Percentiles rank a stretch among this genome's conserved stretches.
Evolutionary conservation across 2,888 invertebrate genomes (phyloP).

Genomic region (Heterodera filipjevi): DNA sequence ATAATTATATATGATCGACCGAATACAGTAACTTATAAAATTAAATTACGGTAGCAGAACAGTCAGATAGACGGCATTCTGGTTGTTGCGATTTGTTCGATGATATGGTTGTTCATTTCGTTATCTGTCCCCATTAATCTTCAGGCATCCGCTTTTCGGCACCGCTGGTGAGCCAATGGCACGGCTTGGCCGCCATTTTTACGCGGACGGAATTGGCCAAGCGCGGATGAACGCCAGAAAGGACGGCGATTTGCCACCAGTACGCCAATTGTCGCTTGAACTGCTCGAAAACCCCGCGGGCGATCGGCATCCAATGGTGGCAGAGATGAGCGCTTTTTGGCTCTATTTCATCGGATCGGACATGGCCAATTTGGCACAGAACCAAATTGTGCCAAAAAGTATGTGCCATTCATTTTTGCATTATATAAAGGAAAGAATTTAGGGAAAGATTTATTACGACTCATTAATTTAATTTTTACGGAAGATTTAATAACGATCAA

Average conservation of each 20-base stretch:
- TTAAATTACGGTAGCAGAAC: no score
- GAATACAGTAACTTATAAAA: no score
- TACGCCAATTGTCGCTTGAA: slow-evolving; percentile 43
- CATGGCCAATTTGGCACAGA: slow-evolving; percentile 70
- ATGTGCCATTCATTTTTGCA: neutral
- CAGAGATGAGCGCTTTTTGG: slow-evolving; percentile 70
- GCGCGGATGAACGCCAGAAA: neutral
- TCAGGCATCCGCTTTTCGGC: slow-evolving; percentile 21
- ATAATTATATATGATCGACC: no score
- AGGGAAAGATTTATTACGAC: no score
- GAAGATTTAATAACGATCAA: no score
- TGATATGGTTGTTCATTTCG: no score
- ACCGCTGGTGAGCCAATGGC: slow-evolving; percentile 23
- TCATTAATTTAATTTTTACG: no score
- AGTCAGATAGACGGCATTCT: no score
- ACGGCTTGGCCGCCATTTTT: slow-evolving; percentile 6
- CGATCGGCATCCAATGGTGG: slow-evolving; percentile 42
- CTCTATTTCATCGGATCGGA: slow-evolving; percentile 62
- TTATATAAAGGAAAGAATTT: no score
- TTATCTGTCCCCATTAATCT: no score
- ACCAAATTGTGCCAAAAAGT: slow-evolving; percentile 47
- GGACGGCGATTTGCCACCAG: slow-evolving; percentile 38
- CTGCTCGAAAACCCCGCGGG: slow-evolving; percentile 42
- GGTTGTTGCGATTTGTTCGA: no score
- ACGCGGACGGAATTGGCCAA: slow-evolving; percentile 22